Conservation (phyloP, 2,888 invertebrate species). For the Patella pellucida region DNA sequence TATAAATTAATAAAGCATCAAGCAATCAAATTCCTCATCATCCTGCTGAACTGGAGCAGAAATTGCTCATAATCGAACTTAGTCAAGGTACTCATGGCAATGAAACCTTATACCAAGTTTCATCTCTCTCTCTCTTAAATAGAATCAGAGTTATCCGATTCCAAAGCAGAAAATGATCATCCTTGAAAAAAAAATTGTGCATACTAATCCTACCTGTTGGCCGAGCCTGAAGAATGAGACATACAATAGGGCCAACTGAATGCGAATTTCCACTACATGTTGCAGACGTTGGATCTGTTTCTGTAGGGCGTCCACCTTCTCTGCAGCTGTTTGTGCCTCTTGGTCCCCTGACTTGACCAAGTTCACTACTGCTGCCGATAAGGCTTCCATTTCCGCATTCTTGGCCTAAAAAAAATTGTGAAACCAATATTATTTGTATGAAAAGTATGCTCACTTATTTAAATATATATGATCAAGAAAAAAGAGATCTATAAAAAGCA, state of each 20-base stretch:
- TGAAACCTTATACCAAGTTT: too few relatives aligned
- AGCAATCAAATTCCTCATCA: too few relatives aligned
- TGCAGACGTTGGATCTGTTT: slow-evolving; percentile 69
- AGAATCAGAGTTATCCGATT: too few relatives aligned
- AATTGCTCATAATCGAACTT: too few relatives aligned
- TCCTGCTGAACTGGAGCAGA: too few relatives aligned
- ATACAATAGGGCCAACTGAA: slow-evolving; percentile 79
- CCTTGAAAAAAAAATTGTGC: too few relatives aligned
- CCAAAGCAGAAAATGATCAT: too few relatives aligned
- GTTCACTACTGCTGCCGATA: slow-evolving; percentile 77
- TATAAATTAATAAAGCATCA: too few relatives aligned
- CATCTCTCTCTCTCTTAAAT: too few relatives aligned
- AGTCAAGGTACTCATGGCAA: too few relatives aligned
- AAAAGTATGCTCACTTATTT: background rate
- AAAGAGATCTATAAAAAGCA: background rate
- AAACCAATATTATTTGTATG: background rate
- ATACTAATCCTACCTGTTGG: slow-evolving; percentile 72
- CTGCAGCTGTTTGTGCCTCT: slow-evolving; percentile 69
- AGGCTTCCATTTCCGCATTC: slow-evolving; percentile 76
- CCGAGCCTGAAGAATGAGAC: slow-evolving; percentile 82
- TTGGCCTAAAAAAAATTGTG: slow-evolving; percentile 54
- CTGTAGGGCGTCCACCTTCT: slow-evolving; percentile 66
- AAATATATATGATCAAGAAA: background rate
- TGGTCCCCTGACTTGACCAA: slow-evolving; percentile 79
- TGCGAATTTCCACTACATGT: slow-evolving; percentile 72